Base-by-base conservation (phyloP, 1,140 invertebrate genomes). In the Drosophila athabasca region DNA sequence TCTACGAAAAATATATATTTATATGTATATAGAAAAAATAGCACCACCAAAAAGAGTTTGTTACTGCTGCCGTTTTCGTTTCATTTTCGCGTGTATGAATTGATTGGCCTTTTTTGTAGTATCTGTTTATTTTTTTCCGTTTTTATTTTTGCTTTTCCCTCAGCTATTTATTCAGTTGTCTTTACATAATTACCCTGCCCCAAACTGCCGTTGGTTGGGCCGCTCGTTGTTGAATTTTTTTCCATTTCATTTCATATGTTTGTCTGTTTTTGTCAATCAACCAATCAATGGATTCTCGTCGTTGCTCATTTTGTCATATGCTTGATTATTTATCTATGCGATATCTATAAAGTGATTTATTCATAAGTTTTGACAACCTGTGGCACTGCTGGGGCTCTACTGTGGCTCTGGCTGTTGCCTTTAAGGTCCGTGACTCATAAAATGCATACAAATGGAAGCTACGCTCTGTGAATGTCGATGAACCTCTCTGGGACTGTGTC, bases 391-490 rank as follows among this genome's bases (percentile, higher is more conserved):
- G 17, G 17, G 17, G 17, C 17, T 19, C 17, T 19, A 1, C 9
- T 48, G 26, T 43, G 41, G 41, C 22, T 26, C 22, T 24, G 17
- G 22, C 22, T 3, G 22, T 24, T 24, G 22, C 22, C 17, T 39
- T n/a, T 24, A 57, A 24, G 59, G 55, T 50, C 46, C 49, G 48
- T 85, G 81, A 85, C 58, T 78, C 81, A 85, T 65, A 49, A 77
- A 69, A 61, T 77, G 64, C 64, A 60, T 61, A 60, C 51, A 17
- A 61, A 48, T 66, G 50, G 49, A 54, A 53, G 46, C 49, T 70
- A 88, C 82, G 78, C 69, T 46, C 43, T 50, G 22, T 78, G 82
- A 62, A 85, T 85, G 78, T 82, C 70, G 66, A 85, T 85, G 74
- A 85, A 85, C 83, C 62, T 48, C 17, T 31, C 6, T 26, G 24